Percentiles rank a stretch among this genome's conserved stretches.
These are phyloP conservation scores for Sinhomidia bicolor DNA, from an alignment of 2,888 invertebrate genomes.

Conservation along the genomic window DNA sequence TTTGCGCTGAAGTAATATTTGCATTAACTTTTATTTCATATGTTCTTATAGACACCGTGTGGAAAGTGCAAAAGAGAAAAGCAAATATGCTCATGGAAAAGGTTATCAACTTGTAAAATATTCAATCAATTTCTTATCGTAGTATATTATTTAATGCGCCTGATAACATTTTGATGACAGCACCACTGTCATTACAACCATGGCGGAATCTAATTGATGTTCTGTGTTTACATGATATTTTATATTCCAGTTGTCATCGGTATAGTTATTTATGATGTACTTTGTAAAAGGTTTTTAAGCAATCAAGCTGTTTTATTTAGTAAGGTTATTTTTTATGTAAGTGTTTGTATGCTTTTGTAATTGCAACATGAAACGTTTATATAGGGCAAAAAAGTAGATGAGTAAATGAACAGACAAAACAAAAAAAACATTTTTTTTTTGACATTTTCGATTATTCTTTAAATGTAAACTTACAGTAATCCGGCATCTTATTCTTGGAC, in stretches of 20 bases:
- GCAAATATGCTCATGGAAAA: too few species aligned
- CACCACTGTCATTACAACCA: background rate
- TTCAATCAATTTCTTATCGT: background rate
- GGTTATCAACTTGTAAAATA: background rate
- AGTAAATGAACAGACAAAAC: background rate
- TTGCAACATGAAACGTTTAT: too few species aligned
- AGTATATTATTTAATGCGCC: background rate
- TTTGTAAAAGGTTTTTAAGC: too few species aligned
- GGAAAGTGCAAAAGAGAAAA: too few species aligned
- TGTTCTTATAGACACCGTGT: too few species aligned
- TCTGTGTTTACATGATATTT: background rate
- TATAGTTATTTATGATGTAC: too few species aligned
- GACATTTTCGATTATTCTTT: background rate
- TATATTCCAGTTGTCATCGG: background rate
- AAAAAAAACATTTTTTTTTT: background rate
- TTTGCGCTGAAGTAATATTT: too few species aligned
- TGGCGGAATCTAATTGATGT: background rate
- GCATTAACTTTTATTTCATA: too few species aligned
- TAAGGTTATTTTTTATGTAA: too few species aligned
- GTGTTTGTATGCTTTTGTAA: too few species aligned
- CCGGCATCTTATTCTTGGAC: slow-evolving; percentile 51
- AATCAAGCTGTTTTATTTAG: too few species aligned
- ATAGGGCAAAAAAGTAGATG: too few species aligned
- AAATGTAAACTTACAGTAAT: slow-evolving; percentile 61
- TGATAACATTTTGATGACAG: background rate